Base-by-base conservation (phyloP, 1,140 invertebrate genomes). In the Drosophila biarmipes region DNA sequence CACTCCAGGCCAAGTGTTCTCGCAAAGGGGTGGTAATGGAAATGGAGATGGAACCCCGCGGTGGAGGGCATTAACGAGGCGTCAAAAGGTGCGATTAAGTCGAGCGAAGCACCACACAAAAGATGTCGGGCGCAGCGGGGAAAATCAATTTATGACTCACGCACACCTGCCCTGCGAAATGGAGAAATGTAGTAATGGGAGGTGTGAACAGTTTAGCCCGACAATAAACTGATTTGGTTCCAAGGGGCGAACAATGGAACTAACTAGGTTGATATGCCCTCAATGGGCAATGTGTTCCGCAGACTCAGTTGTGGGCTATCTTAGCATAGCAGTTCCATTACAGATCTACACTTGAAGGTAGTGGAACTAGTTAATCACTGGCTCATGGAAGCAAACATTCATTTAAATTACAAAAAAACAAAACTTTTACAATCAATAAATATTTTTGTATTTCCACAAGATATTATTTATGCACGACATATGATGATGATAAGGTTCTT, bases 131-230 rank as follows among this genome's bases (percentile, higher is more conserved):
- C 35, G 27, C 45, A 51, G 54, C 24, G 27, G 48, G 45, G 56
- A 45, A 74, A 78, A 87, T 87, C 73, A 78, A 81, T 87, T 80
- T 86, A 66, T 86, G 78, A 51, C 53, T 59, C 73, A 85, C 64
- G 81, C 63, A 77, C 55, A 52, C 61, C 46, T 17, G 37, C 8
- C 17, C 4, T 2, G 5, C 12, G 8, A 42, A 24, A 4, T 10
- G 43, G 24, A 24, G 29, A 40, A 43, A 12, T 19, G 40, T 10
- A 37, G 35, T 14, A 37, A 14, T 6, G n/a, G 31, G 31, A 43
- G 57, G 71, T 73, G 69, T 55, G 49, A 73, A 73, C 69, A 63
- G 51, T 46, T 73, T 73, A 63, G 69, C 10, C 2, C 35, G 31
- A 54, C 71, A 73, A 73, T 62, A 38, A 37, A 29, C 12, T 55